Evolutionary conservation across 2,888 invertebrate genomes (phyloP).

Genomic region (Tetropium fuscum): DNA sequence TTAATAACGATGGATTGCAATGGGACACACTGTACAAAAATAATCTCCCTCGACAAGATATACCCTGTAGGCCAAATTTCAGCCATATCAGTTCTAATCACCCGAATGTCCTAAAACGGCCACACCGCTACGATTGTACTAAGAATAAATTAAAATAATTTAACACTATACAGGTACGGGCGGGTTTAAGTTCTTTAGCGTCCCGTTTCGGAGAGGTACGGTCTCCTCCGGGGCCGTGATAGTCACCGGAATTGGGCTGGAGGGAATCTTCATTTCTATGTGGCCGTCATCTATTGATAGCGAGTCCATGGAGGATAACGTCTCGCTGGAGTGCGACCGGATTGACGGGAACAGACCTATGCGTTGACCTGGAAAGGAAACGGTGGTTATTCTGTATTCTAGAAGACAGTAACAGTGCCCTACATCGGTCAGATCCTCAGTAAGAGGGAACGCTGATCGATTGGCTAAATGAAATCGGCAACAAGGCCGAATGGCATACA

Average conservation of each 20-base stretch:
- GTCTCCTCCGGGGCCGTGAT: constrained; percentile 63
- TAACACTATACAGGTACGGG: constrained; percentile 28
- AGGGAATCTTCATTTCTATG: constrained; percentile 64
- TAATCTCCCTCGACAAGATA: too few species aligned
- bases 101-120: constrained; percentile 2
- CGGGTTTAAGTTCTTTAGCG: constrained; percentile 31
- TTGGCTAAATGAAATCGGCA: too few species aligned
- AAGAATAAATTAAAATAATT: constrained; percentile 5
- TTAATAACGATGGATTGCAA: too few species aligned
- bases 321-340: constrained; percentile 70
- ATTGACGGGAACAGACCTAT: constrained; percentile 63
- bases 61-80: too few species aligned
- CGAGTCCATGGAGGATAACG: constrained; percentile 74
- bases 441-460: too few species aligned
- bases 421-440: too few species aligned
- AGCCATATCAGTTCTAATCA: too few species aligned
- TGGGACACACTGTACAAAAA: too few species aligned
- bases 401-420: too few species aligned
- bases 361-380: constrained; percentile 61
- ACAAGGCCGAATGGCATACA: too few species aligned
- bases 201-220: constrained; percentile 47
- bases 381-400: too few species aligned
- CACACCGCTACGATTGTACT: constrained; percentile 9
- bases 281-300: constrained; percentile 70
- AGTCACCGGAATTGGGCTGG: constrained; percentile 66